Evolutionary conservation across 2,113 vertebrate species (phyloP), one percentile per base, ranked within the genome.

Genomic region (Nyctereutes procyonoides): DNA sequence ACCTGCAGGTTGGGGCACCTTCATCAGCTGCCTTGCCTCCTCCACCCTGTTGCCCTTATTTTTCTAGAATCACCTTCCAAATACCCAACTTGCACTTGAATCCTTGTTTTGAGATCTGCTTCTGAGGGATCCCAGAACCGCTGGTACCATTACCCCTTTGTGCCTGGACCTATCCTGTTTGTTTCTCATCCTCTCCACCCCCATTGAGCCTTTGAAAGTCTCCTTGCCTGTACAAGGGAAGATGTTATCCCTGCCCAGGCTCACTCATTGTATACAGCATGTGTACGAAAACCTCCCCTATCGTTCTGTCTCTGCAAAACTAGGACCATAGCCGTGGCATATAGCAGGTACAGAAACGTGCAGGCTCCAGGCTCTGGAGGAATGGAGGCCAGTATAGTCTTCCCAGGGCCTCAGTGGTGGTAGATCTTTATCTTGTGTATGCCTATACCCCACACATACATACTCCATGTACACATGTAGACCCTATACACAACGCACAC

Each of bases 321-420:
- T 51, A 16, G 35, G 24, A 30, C 63, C 4, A 14, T 4, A 58
- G 22, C 20, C 22, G 10, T 1, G n/a, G 43, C 56, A 14, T 15
- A 14, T 0, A 3, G 63, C 12, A 48, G 12, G 24, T 28, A 62
- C 1, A 2, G 26, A 63, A 22, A 3, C 19, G 1, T 26, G 19
- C 10, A 17, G 56, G 48, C 24, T 56, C 48, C 24, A 43, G 43
- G 43, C 43, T 65, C n/a, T 13, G 7, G 26, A 58, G 48, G 17
- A 65, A 20, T 30, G 22, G 51, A 56, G 20, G 30, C 62, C 48
- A 60, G 53, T 8, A 12, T 30, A 0, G 35, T 58, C 32, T 53
- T 77, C 28, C 55, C n/a, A 24, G 55, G 63, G 4, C 55, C 17
- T 79, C 3, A 1, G 32, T 38, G 58, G 2, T 35, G n/a, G 15